phyloP scores from a whole-genome alignment of 2,113 vertebrate species.

The Trichomycterus rosablanca region DNA sequence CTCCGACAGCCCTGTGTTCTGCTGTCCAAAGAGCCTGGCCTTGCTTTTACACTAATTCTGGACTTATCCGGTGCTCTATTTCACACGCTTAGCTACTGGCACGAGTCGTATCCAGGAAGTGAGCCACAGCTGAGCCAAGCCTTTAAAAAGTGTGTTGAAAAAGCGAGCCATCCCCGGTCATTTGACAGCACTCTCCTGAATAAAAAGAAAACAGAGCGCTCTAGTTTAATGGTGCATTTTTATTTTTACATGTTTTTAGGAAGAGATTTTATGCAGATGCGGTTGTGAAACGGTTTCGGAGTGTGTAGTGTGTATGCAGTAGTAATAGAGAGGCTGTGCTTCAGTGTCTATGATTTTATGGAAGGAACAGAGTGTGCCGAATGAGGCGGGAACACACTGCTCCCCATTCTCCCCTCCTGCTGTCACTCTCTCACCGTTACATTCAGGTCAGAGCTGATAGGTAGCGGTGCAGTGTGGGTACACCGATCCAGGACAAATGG shows the following conservation, averaged over 20 bases:
- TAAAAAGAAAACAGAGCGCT: not conserved
- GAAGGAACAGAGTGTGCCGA: constrained; percentile 39
- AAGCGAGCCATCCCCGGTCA: constrained; percentile 15
- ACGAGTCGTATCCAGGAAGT: constrained; percentile 29
- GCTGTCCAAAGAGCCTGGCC: constrained; percentile 24
- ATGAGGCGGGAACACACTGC: constrained; percentile 21
- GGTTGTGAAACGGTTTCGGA: constrained; percentile 15
- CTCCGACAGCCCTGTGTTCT: constrained; percentile 37
- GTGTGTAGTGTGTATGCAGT: constrained; percentile 19
- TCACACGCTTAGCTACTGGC: constrained; percentile 28
- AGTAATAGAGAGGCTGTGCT: constrained; percentile 20
- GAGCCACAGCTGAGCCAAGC: constrained; percentile 1
- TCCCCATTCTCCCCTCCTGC: constrained; percentile 24
- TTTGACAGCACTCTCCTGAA: constrained; percentile 9
- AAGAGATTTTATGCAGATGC: constrained; percentile 9
- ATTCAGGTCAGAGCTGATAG: constrained; percentile 34
- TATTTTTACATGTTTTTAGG: constrained; percentile 7
- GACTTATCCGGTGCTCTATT: constrained; percentile 33
- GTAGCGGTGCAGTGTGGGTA: not conserved
- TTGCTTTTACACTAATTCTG: constrained; percentile 37
- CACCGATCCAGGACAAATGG: not conserved
- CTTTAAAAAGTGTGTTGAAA: constrained; percentile 32
- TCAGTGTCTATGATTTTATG: constrained; percentile 30
- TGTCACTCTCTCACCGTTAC: constrained; percentile 18
- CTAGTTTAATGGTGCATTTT: constrained; percentile 18